Evolutionary conservation across 2,797 vertebrate species (phyloP), one percentile per base, ranked within the genome.

Genomic region (Sebastes cheni): DNA sequence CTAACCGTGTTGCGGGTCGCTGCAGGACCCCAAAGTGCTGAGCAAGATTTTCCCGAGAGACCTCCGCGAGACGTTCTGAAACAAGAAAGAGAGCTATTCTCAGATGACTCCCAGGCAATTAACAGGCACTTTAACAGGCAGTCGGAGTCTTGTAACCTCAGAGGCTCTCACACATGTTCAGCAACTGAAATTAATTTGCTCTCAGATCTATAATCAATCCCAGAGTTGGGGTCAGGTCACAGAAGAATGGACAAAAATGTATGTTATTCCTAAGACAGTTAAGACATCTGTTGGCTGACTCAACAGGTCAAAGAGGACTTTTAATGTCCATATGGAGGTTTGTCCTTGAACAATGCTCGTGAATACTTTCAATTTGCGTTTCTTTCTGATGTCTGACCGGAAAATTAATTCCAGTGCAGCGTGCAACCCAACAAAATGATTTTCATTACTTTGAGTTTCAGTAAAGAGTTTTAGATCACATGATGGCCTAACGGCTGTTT

Each of bases 41-140:
- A 98, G 95, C 94, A 99, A 82, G 85, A 97, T 98, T 95, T 97
- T 98, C 83, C 97, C 97, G 70, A 99, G 92, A 79, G 97, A 96
- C 92, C 95, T 92, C 78, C 97, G 96, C 0, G 97, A 97, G 80
- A 99, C 94, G 13, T 97, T 97, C 97, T 96, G 93, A 82, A 93
- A 92, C 7, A 65, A 80, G 67, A 83, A 66, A 59, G 82, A 64
- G 67, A 36, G 34, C 55, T 27, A 1, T 64, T 79, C 30, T 90
- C 70, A 86, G 74, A 89, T 58, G 20, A 22, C 54, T 60, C 25
- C 75, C 60, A 30, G 56, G 62, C 62, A 55, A 70, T 81, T 76
- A 86, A 74, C 67, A 67, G 50, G 27, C 67, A 3, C 72, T 81
- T 85, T 58, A 61, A 86, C 10, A 50, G 42, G 34, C 32, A 81